Evolutionary conservation across 1,140 invertebrate genomes (phyloP).

Genomic region (Frieseomelitta varia): DNA sequence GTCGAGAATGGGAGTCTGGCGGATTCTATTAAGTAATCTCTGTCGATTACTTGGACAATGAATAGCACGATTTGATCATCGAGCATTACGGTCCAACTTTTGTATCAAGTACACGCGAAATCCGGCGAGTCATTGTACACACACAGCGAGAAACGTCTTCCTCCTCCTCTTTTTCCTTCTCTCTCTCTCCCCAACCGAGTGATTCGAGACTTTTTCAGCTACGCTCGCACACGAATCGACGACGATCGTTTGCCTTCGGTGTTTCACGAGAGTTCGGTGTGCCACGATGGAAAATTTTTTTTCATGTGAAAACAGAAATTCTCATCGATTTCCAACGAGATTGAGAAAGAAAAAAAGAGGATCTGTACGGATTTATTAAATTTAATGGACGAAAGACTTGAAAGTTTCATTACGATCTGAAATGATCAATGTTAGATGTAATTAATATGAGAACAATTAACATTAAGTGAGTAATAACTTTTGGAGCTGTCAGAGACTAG

Average conservation of each 20-base stretch:
- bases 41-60: slow-evolving; percentile 59
- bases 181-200: slow-evolving; percentile 1
- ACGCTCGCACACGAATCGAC: slow-evolving; percentile 38
- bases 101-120: slow-evolving; percentile 59
- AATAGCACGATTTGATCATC: slow-evolving; percentile 57
- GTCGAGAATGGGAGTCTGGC: slow-evolving; percentile 35
- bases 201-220: not conserved
- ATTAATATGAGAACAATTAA: no score
- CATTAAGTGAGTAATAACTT: no score
- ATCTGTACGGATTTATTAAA: no score
- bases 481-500: no score
- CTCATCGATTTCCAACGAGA: not conserved
- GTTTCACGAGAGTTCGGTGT: slow-evolving; percentile 34
- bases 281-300: slow-evolving; percentile 25
- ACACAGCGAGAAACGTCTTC: slow-evolving; percentile 43
- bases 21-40: slow-evolving; percentile 64
- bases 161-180: slow-evolving; percentile 4
- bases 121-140: slow-evolving; percentile 68
- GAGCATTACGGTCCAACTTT: slow-evolving; percentile 34
- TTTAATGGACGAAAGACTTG: no score
- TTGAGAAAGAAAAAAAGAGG: not conserved
- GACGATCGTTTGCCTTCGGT: slow-evolving; percentile 33
- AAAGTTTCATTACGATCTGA: no score
- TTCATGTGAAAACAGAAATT: not conserved
- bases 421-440: no score